Evolutionary conservation across 1,140 invertebrate species (phyloP), one percentile per base, ranked within the genome.

Genomic region (Anthonomus grandis): DNA sequence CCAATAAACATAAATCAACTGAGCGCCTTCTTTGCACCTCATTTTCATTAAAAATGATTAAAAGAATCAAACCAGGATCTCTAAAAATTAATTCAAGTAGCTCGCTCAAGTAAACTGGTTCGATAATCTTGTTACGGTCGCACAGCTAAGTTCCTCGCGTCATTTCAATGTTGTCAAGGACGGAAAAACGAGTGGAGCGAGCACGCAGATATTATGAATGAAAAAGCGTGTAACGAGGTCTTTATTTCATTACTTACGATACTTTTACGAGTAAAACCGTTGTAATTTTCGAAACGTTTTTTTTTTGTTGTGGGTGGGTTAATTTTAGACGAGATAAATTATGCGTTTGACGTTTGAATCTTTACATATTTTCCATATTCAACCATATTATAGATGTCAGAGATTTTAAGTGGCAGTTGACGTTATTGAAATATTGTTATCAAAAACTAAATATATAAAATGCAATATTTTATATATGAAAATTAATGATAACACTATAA

Each of bases 21-120:
- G 5, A 19, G 23, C 8, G 51, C 39, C 39, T 38, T 55, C 47
- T 46, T 47, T 31, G 46, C 41, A 38, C 41, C 52, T 55, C 34
- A 44, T 44, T 55, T 44, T 55, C 42, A 47, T 55, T 55, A 42
- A 47, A 56, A 60, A n/a, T 53, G 34, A 63, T 59, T 57, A 54
- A 60, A 60, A 62, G 54, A 57, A 41, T 48, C 27, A 57, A 57
- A 58, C 45, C 17, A 13, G 46, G 41, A 49, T 23, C 51, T 25
- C 24, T 31, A 51, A 61, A 56, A 64, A 64, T 64, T 64, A 64
- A 64, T 64, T 64, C 62, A 48, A 61, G 62, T 61, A 58, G 58
- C 62, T 64, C 39, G 54, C 53, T 55, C 21, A 60, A 54, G 62
- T 58, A 61, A 64, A 64, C 62, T 64, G 62, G 59, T 64, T 64